Evolutionary conservation across 2,797 vertebrate genomes (phyloP).

Genomic region (Protonibea diacanthus): DNA sequence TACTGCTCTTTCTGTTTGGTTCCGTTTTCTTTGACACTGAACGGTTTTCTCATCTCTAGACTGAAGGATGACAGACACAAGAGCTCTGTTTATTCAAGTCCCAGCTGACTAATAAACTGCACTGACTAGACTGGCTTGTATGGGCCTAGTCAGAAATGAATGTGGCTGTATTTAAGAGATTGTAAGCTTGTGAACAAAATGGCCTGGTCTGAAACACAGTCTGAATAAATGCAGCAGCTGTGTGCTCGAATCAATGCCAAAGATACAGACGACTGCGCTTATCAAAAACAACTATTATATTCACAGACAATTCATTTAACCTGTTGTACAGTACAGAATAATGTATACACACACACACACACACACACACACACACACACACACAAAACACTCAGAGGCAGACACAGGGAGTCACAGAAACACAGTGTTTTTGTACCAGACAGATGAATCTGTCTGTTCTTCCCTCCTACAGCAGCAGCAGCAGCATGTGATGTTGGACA

Average conservation of each 20-base stretch:
- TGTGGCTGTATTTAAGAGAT: constrained; percentile 31
- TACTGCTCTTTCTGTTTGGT: neutral
- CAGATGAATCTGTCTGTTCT: constrained; percentile 35
- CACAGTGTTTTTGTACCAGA: constrained; percentile 33
- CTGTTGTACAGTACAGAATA: constrained; percentile 6
- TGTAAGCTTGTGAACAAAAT: constrained; percentile 30
- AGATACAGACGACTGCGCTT: too few relatives aligned
- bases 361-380: constrained; percentile 22
- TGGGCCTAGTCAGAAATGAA: constrained; percentile 12
- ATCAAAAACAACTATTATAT: neutral
- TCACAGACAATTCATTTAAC: constrained; percentile 16
- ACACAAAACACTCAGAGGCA: neutral
- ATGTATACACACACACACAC: neutral
- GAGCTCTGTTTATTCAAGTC: constrained; percentile 39
- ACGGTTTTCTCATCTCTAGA: constrained; percentile 33
- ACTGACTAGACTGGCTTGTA: constrained; percentile 13
- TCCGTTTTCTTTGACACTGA: neutral
- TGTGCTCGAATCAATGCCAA: constrained; percentile 13
- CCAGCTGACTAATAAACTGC: constrained; percentile 64
- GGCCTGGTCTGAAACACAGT: constrained; percentile 7
- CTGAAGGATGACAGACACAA: constrained; percentile 30
- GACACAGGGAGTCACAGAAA: constrained; percentile 37
- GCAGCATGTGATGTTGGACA: constrained; percentile 18
- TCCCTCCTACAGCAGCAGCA: constrained; percentile 3
- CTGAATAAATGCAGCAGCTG: constrained; percentile 56